Evolutionary conservation across 2,797 vertebrate genomes (phyloP), one percentile per base, ranked within the genome.

Genomic region (Semaprochilodus insignis): DNA sequence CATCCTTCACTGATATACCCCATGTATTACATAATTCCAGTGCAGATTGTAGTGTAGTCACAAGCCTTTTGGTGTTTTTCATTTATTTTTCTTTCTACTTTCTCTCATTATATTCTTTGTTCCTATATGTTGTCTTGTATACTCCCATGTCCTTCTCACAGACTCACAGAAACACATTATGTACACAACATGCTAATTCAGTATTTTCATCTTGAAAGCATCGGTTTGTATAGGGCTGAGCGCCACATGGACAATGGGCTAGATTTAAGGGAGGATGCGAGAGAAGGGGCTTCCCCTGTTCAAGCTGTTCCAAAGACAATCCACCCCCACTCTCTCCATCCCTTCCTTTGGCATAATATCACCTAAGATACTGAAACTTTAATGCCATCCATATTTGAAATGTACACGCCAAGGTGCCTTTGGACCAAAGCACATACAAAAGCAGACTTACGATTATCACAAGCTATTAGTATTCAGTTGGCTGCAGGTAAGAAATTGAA

Each of bases 121-220:
- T 6, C 14, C 13, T 57, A 21, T 3, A 1, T 25, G 25, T 2
- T 14, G 11, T 31, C 23, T 23, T 67, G 13, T 65, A 14, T 65
- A 17, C 4, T 7, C 19, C 40, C 1, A 0, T 44, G 2, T n/a
- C 36, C 4, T 60, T 31, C 52, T 15, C 54, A 60, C 27, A 62
- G 25, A 75, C 73, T 73, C 60, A 74, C 74, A 74, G 51, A 59
- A 57, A 71, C 72, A 71, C 71, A 36, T 1, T 44, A 19, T 10
- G 19, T n/a, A 16, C 27, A 65, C 34, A 67, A 19, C 66, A 70
- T 44, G 52, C 52, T 74, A 52, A 74, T 16, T 55, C 71, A 73
- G 51, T 19, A 54, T 54, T 74, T n/a, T 27, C 19, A 10, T 10
- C n/a, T 74, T 55, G 25, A 34, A 17, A 27, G 15, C 8, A 4